Evolutionary conservation across 2,888 invertebrate genomes (phyloP).

Genomic region (Gastracanthus pulcherrimus): DNA sequence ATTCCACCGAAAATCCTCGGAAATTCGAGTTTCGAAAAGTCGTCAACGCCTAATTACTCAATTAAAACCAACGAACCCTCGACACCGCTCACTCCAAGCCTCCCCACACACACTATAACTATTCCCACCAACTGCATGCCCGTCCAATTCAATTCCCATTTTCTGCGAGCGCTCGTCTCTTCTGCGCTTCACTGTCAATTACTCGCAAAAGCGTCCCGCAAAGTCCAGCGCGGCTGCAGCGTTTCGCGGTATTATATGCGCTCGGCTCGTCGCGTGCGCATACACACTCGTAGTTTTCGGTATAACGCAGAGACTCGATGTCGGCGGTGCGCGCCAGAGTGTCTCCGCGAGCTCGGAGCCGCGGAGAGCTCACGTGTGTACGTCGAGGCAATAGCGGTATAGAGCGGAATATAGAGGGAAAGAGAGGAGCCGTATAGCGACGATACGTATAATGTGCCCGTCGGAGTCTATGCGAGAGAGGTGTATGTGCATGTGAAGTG

Average conservation of each 20-base stretch:
- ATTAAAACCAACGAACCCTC: constrained; percentile 25
- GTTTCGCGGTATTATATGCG: constrained; percentile 7
- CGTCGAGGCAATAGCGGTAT: background rate
- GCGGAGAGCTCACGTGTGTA: background rate
- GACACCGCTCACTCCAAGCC: background rate
- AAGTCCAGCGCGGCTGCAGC: too few relatives aligned
- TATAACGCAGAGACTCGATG: background rate
- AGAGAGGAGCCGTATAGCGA: background rate
- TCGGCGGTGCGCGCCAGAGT: background rate
- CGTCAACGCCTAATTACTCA: constrained; percentile 40
- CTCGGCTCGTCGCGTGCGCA: background rate
- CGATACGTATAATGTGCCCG: background rate
- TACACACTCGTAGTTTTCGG: background rate
- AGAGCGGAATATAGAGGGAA: background rate
- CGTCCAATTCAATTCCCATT: constrained; percentile 45
- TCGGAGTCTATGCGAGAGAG: background rate
- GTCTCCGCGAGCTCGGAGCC: background rate
- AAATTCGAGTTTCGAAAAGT: constrained; percentile 10
- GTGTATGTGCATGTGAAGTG: background rate
- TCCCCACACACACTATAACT: background rate
- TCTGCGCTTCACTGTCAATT: constrained; percentile 43
- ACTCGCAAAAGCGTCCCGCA: constrained; percentile 1
- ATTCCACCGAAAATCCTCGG: too few relatives aligned
- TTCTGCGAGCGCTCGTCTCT: constrained; percentile 10
- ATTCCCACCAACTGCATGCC: background rate